Percentiles rank a stretch among this genome's conserved stretches.
phyloP scores from a whole-genome alignment of 1,140 invertebrate species.

The Nymphalis io region DNA sequence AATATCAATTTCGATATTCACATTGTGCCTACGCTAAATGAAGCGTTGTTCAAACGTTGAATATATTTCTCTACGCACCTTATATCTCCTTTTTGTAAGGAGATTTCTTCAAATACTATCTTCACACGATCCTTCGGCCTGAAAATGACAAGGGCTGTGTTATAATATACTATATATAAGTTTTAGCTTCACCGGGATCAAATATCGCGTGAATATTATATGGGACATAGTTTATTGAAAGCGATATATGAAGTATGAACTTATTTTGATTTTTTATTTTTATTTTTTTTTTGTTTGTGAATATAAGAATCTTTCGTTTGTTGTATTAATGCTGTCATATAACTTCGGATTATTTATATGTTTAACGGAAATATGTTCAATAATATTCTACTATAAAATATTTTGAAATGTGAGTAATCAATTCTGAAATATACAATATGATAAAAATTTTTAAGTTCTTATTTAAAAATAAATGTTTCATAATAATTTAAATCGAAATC shows the following conservation, averaged over 20 bases:
- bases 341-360: too few relatives aligned
- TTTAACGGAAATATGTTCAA: too few relatives aligned
- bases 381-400: too few relatives aligned
- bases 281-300: neutral
- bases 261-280: too few relatives aligned
- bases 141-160: conserved; percentile 61
- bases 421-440: too few relatives aligned
- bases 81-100: conserved; percentile 84
- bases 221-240: neutral
- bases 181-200: neutral
- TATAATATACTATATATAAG: conserved; percentile 10
- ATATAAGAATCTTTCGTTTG: too few relatives aligned
- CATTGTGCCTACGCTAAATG: conserved; percentile 24
- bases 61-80: conserved; percentile 78
- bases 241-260: too few relatives aligned
- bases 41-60: conserved; percentile 20
- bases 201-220: neutral
- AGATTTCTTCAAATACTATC: conserved; percentile 84
- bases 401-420: too few relatives aligned
- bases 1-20: conserved; percentile 33
- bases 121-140: conserved; percentile 85
- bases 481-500: too few relatives aligned
- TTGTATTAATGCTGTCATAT: too few relatives aligned
- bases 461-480: too few relatives aligned
- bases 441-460: too few relatives aligned